phyloP scores from a whole-genome alignment of 1,140 invertebrate genomes.

The Zaprionus inermis region DNA sequence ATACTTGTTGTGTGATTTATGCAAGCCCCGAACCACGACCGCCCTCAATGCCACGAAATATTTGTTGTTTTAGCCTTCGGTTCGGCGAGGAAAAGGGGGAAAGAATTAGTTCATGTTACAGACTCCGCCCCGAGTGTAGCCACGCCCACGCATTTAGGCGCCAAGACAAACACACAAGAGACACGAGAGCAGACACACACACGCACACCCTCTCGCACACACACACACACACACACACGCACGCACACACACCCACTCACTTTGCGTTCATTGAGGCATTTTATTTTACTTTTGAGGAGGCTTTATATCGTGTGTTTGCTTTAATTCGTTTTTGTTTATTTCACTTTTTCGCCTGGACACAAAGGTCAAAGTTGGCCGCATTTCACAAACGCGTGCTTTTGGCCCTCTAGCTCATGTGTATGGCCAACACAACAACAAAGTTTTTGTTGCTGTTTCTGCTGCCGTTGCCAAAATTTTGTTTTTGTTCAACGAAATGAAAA shows the following conservation, averaged over 20 bases:
- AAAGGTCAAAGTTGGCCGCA: conserved; percentile 75
- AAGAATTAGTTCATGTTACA: conserved; percentile 63
- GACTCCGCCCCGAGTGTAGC: conserved; percentile 36
- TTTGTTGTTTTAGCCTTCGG: conserved; percentile 53
- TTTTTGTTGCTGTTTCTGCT: no score
- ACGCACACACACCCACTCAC: not conserved
- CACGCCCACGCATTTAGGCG: conserved; percentile 60
- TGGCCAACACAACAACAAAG: not conserved
- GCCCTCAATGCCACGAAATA: conserved; percentile 24
- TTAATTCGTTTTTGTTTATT: conserved; percentile 80
- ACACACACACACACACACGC: not conserved
- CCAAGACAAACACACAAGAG: conserved; percentile 32
- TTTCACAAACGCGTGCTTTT: conserved; percentile 24
- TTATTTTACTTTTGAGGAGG: conserved; percentile 50
- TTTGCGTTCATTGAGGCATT: conserved; percentile 12
- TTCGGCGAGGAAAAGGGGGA: conserved; percentile 19
- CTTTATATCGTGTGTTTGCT: conserved; percentile 60
- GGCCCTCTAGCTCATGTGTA: conserved; percentile 14
- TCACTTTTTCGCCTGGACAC: conserved; percentile 54
- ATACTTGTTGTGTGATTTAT: conserved; percentile 57
- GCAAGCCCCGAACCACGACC: conserved; percentile 1
- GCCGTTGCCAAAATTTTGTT: conserved; percentile 60
- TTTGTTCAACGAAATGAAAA: conserved; percentile 55
- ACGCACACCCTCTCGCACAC: not conserved
- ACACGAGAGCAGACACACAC: not conserved